phyloP scores from a whole-genome alignment of 2,888 invertebrate species.

The Chromoteleia sp. region DNA sequence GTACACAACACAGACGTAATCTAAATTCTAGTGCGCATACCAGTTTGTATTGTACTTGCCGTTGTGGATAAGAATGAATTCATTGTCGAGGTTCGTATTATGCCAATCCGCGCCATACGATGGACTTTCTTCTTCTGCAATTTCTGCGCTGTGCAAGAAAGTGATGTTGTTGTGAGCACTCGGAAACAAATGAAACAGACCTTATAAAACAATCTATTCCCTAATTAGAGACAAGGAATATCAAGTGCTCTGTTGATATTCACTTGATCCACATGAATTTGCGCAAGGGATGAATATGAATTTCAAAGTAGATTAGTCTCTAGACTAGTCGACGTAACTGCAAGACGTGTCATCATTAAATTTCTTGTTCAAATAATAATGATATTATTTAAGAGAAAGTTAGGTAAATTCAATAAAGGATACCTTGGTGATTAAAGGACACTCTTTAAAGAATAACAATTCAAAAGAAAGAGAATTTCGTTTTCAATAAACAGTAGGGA shows the following conservation, averaged over 20 bases:
- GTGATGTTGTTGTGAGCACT: constrained; percentile 25
- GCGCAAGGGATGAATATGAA: constrained; percentile 20
- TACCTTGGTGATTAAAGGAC: no score
- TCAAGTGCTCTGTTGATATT: constrained; percentile 30
- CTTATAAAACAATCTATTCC: constrained; percentile 41
- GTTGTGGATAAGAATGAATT: constrained; percentile 64
- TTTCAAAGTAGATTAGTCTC: constrained; percentile 33
- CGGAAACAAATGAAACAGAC: constrained; percentile 42
- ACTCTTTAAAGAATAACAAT: no score
- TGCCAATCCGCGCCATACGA: constrained; percentile 38
- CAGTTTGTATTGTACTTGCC: constrained; percentile 62
- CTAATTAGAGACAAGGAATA: constrained; percentile 26
- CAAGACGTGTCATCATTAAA: constrained; percentile 5
- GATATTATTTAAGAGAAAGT: constrained; percentile 14
- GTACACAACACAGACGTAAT: constrained; percentile 65
- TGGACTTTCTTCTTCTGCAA: constrained; percentile 46
- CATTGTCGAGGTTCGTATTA: constrained; percentile 51
- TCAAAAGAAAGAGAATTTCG: no score
- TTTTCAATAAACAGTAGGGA: no score
- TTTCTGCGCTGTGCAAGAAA: constrained; percentile 19
- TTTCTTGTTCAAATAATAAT: constrained; percentile 18
- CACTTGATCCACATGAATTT: constrained; percentile 12
- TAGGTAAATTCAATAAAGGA: no score
- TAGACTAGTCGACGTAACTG: constrained; percentile 25
- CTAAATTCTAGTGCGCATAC: constrained; percentile 58